A percentile compares a stretch with the other conserved stretches of the same genome.
Evolutionary conservation across 2,888 invertebrate genomes (phyloP).

Genomic region (Plutella xylostella): DNA sequence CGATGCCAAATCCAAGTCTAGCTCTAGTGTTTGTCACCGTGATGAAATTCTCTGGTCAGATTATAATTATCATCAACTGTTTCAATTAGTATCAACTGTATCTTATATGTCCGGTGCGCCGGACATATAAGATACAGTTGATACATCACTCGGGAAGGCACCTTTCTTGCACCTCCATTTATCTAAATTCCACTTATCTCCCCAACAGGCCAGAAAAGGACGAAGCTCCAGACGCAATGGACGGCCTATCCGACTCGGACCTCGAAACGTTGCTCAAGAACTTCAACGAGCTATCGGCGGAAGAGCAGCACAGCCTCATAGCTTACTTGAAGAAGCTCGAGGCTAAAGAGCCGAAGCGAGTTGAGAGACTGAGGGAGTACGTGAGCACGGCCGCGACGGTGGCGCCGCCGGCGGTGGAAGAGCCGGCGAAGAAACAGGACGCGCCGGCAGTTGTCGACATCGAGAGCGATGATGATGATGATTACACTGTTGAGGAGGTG

Average conservation of each 20-base stretch:
- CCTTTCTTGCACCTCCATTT: not conserved
- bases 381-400: slow-evolving; percentile 67
- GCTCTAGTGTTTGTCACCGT: too few species aligned
- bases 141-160: too few species aligned
- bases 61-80: too few species aligned
- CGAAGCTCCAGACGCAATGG: slow-evolving; percentile 68
- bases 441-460: slow-evolving; percentile 30
- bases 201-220: slow-evolving; percentile 31
- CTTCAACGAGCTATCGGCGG: slow-evolving; percentile 79
- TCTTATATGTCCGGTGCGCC: too few species aligned
- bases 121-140: too few species aligned
- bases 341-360: slow-evolving; percentile 79
- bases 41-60: too few species aligned
- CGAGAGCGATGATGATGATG: slow-evolving; percentile 80
- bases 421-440: not conserved
- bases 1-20: too few species aligned
- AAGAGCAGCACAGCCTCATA: slow-evolving; percentile 86
- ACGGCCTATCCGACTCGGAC: slow-evolving; percentile 83
- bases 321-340: slow-evolving; percentile 82
- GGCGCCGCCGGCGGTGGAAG: slow-evolving; percentile 10
- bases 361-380: slow-evolving; percentile 80
- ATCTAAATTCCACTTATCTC: not conserved
- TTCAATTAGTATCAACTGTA: too few species aligned
- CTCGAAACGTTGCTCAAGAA: slow-evolving; percentile 83
- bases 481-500: slow-evolving; percentile 85